Evolutionary conservation across 2,888 invertebrate species (phyloP), one percentile per base, ranked within the genome.

Genomic region (Lacanobia oleracea): DNA sequence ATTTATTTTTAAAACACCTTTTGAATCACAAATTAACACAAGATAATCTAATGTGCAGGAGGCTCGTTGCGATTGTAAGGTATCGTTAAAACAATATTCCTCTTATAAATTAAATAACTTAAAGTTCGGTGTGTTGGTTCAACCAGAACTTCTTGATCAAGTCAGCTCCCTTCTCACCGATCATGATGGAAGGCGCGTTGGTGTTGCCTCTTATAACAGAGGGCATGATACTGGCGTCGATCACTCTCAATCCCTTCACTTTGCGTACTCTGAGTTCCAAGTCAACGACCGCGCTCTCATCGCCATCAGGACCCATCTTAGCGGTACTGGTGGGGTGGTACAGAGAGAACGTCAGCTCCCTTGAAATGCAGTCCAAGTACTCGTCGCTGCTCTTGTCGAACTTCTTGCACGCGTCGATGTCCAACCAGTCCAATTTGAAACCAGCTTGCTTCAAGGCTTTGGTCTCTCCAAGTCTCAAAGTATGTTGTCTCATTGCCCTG

Each of bases 291-390:
- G 96, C 95, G 1, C 91, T 93, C 18, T 94, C 91, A 81, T 97
- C 96, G 33, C 88, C 88, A 0, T 83, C 84, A 0, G 95, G 95
- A 0, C 97, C 97, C 96, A 97, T 97, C 82, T 96, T 95, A 77
- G 94, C 95, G 1, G 96, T 96, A 72, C 96, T 96, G 10, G 95
- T 96, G 80, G 96, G 96, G 83, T 97, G 97, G 79, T 97, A 96
- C 77, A 96, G 94, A 0, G 96, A 96, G 57, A 93, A 95, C 0
- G 96, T 96, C 60, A 96, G 91, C n/a, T 93, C 93, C 72, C 89
- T 93, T 78, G 94, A 93, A 64, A 97, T 97, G 79, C 98, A 98
- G 51, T 96, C 96, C 97, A 97, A 97, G 88, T 98, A 98, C 8
- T 96, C 96, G 86, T 97, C 97, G 0, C 97, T 96, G 50, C 94